Evolutionary conservation across 2,797 vertebrate species (phyloP), one percentile per base, ranked within the genome.

Genomic region (Sciaenops ocellatus): DNA sequence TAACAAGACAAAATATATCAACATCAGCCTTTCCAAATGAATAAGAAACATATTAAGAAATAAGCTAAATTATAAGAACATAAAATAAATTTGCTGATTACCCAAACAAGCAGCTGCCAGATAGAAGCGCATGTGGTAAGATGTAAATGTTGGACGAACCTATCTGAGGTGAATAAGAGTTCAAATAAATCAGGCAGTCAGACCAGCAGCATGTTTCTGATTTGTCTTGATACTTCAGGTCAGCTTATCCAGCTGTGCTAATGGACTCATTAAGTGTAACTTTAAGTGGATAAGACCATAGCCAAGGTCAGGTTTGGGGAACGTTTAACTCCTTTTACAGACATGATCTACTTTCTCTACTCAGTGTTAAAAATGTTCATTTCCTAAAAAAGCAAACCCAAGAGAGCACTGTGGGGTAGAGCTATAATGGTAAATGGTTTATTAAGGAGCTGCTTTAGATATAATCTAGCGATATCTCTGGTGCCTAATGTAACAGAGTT

Each of bases 191-290:
- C 61, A 64, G n/a, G 41, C 46, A 30, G 17, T 64, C 41, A 57
- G 69, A 34, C 60, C 22, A 22, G 48, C 22, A 26, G 70, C 52
- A 54, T 3, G 10, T 70, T 41, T 75, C 24, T 70, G 30, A 67
- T 77, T 73, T 65, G 24, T 60, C 59, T 62, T 69, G 26, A 60
- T 71, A 63, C 42, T 66, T 76, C 5, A 69, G 61, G 20, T 51
- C 59, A 86, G 74, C 87, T 87, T 85, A 69, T 86, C 61, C 82
- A 92, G 89, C 80, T 91, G 89, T 66, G 47, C n/a, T 69, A 64
- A 81, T 74, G 79, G 73, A 59, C 44, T 63, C 67, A 62, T 73
- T 60, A 60, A 47, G 54, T 41, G 56, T 46, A 79, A 85, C 71
- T 70, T 2, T 3, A 74, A 68, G 78, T 66, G n/a, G 16, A 57